phyloP scores from a whole-genome alignment of 2,113 vertebrate genomes.

The Leptobrachium leishanense region DNA sequence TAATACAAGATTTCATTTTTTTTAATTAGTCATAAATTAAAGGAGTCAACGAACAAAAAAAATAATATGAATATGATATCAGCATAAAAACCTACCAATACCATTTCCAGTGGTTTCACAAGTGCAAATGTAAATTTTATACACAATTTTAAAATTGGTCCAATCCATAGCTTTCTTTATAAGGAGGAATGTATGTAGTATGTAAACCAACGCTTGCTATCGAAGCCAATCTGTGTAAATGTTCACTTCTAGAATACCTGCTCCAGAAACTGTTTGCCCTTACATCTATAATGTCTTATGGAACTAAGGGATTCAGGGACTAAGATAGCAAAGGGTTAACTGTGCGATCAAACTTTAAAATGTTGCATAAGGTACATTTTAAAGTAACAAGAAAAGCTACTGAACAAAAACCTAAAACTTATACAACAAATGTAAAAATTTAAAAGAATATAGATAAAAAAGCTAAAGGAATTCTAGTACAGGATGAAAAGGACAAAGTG shows the following conservation, averaged over 20 bases:
- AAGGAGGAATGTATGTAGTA: conserved; percentile 61
- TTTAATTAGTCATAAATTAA: conserved; percentile 84
- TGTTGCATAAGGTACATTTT: too few species aligned
- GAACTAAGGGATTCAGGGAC: too few species aligned
- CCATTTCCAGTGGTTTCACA: conserved; percentile 74
- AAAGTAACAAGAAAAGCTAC: too few species aligned
- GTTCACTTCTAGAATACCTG: not conserved
- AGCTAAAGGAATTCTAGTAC: too few species aligned
- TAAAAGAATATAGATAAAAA: too few species aligned
- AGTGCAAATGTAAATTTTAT: conserved; percentile 81
- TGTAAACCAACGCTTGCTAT: conserved; percentile 21
- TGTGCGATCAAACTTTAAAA: too few species aligned
- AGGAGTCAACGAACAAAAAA: conserved; percentile 81
- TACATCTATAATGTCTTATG: too few species aligned
- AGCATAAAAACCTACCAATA: conserved; percentile 65
- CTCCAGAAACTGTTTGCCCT: not conserved
- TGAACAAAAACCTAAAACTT: too few species aligned
- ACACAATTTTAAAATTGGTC: conserved; percentile 78
- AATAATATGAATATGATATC: conserved; percentile 68
- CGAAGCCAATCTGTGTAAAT: conserved; percentile 56
- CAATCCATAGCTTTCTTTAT: conserved; percentile 66
- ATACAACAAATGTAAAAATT: too few species aligned
- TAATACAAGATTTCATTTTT: conserved; percentile 62
- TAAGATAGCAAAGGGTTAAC: too few species aligned
- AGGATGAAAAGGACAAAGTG: too few species aligned